A percentile compares a stretch with the other conserved stretches of the same genome.
These are phyloP conservation scores for Leptogaster cylindrica DNA, from an alignment of 2,888 invertebrate genomes.

Conservation along the genomic window DNA sequence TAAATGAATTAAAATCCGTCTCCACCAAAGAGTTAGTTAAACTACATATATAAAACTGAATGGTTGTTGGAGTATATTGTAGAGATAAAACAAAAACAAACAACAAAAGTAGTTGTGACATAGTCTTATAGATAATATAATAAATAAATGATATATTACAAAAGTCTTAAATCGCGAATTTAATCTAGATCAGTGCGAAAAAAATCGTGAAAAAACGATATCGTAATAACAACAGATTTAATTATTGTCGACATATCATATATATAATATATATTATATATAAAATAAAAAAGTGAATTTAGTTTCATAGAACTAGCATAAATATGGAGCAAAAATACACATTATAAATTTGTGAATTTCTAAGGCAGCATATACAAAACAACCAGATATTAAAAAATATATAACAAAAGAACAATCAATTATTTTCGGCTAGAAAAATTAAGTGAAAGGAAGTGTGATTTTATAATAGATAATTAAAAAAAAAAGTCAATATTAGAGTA, in stretches of 20 bases:
- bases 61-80: conserved; percentile 4
- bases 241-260: conserved; percentile 40
- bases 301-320: conserved; percentile 1
- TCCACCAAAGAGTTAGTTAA: conserved; percentile 39
- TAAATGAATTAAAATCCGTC: conserved; percentile 29
- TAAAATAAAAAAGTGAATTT: conserved; percentile 1
- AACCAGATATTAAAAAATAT: neutral
- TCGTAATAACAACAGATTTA: conserved; percentile 14
- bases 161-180: conserved; percentile 27
- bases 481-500: conserved; percentile 42
- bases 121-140: conserved; percentile 13
- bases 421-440: conserved; percentile 25
- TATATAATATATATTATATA: conserved; percentile 38
- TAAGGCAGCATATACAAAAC: conserved; percentile 3
- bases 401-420: conserved; percentile 12
- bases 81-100: too few species aligned
- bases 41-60: conserved; percentile 11
- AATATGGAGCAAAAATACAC: neutral
- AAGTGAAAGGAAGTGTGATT: conserved; percentile 33
- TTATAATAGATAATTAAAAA: conserved; percentile 18
- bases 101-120: too few species aligned
- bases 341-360: conserved; percentile 14
- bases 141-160: conserved; percentile 20
- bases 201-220: neutral
- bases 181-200: conserved; percentile 13